Evolutionary conservation across 2,113 vertebrate species (phyloP).

Genomic region (Rhynchopsitta pachyrhyncha): DNA sequence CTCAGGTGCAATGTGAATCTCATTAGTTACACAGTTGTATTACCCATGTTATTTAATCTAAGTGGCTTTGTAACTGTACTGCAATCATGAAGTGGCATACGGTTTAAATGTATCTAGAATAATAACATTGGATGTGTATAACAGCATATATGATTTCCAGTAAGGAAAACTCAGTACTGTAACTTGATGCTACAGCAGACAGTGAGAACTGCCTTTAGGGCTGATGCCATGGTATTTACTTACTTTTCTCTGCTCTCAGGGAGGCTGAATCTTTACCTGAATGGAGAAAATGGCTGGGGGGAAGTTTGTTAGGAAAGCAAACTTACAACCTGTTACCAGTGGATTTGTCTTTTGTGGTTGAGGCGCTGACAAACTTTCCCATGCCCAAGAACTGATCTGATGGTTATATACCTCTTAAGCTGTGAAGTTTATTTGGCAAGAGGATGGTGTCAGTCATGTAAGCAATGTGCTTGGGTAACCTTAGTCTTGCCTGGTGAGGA

Average conservation of each 20-base stretch:
- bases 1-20: not conserved
- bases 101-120: not conserved
- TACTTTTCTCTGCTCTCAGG: not conserved
- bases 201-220: not conserved
- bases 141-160: not conserved
- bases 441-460: not conserved
- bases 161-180: not conserved
- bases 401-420: not conserved
- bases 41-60: not conserved
- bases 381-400: not conserved
- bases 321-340: fast-evolving
- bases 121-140: not conserved
- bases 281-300: not conserved
- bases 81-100: not conserved
- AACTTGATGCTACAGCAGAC: not conserved
- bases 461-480: not conserved
- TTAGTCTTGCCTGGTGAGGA: not conserved
- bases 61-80: not conserved
- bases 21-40: not conserved
- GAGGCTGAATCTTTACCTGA: no score
- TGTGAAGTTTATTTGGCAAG: not conserved
- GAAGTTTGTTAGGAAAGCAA: not conserved
- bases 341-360: not conserved
- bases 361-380: not conserved
- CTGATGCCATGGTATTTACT: not conserved